A percentile compares a stretch with the other conserved stretches of the same genome.
Conservation (phyloP, 1,140 invertebrate genomes). For the Phthorimaea operculella region DNA sequence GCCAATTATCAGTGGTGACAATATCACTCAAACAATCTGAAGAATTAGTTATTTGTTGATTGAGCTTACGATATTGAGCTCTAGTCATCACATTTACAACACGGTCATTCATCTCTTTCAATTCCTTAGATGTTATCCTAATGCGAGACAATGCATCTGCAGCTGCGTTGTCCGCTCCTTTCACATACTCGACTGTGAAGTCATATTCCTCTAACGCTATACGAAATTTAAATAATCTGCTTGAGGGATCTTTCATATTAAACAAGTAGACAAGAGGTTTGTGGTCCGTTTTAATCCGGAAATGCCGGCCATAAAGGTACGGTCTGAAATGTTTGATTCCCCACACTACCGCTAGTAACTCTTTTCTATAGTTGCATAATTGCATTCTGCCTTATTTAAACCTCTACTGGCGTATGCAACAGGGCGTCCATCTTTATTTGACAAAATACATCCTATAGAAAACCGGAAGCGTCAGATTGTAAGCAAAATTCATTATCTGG, state of each 20-base stretch:
- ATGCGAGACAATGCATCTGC: conserved; percentile 12
- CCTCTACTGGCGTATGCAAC: conserved; percentile 40
- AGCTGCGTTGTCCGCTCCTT: conserved; percentile 5
- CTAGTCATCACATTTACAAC: background rate
- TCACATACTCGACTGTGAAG: conserved; percentile 32
- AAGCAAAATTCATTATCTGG: conserved; percentile 28
- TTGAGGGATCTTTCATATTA: conserved; percentile 29
- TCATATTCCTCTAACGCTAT: conserved; percentile 37
- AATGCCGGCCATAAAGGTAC: conserved; percentile 40
- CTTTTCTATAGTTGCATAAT: conserved; percentile 50
- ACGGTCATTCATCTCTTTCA: conserved; percentile 1
- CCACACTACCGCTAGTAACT: conserved; percentile 67
- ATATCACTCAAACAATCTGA: conserved; percentile 1
- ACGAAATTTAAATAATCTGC: conserved; percentile 37
- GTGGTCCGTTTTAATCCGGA: conserved; percentile 49
- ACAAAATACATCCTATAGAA: conserved; percentile 30
- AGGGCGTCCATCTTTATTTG: conserved; percentile 37
- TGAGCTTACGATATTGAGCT: background rate
- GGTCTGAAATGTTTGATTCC: conserved; percentile 48
- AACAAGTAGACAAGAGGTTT: conserved; percentile 39
- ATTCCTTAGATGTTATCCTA: background rate
- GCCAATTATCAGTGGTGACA: conserved; percentile 8
- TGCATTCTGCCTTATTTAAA: conserved; percentile 42
- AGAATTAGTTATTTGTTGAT: background rate
- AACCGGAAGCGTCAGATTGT: conserved; percentile 27